Base-by-base conservation (phyloP, 2,797 vertebrate species). In the Gambusia yucatana region DNA sequence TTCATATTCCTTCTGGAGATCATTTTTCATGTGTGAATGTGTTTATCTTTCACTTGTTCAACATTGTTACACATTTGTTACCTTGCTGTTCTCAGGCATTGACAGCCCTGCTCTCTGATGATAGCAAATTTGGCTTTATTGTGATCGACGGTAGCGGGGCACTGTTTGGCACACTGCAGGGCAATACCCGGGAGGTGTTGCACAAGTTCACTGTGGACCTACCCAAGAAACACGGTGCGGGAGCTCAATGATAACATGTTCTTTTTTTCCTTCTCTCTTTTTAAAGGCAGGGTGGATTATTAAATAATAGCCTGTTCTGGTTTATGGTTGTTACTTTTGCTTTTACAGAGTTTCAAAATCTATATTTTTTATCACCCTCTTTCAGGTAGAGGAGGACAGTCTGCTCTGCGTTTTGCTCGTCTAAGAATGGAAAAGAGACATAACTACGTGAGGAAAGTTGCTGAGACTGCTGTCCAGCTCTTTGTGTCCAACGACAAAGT, bases 141-240 rank as follows among this genome's bases (percentile, higher is more conserved):
- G 98, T 99, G 93, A 99, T 99, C 91, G 98, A 99, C 74, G 98
- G 98, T 63, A 99, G 98, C 20, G 98, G 98, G 82, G 98, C 98
- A 30, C 96, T 99, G 88, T 99, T 99, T 84, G 98, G 98, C 92
- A 99, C 98, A 20, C 97, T 99, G 72, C 98, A 99, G 95, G 98
- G 98, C 91, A 99, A 99, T 95, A 99, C 98, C 81, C 96, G 98
- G 93, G 98, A 99, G 95, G 98, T 99, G 89, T 95, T 99, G 91
- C 98, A 99, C 96, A 99, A 99, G 93, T 99, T 99, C 96, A 99
- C 98, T 89, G 98, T 99, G 96, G 98, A 99, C 96, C 96, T 99
- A 91, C 98, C 98, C 96, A 99, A 99, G 94, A 99, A 99, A 94
- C 98, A 99, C 44, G 98, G 98, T 99, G 97, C 93, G 77, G 17